phyloP scores from a whole-genome alignment of 2,113 vertebrate genomes.

The Polypterus senegalus region DNA sequence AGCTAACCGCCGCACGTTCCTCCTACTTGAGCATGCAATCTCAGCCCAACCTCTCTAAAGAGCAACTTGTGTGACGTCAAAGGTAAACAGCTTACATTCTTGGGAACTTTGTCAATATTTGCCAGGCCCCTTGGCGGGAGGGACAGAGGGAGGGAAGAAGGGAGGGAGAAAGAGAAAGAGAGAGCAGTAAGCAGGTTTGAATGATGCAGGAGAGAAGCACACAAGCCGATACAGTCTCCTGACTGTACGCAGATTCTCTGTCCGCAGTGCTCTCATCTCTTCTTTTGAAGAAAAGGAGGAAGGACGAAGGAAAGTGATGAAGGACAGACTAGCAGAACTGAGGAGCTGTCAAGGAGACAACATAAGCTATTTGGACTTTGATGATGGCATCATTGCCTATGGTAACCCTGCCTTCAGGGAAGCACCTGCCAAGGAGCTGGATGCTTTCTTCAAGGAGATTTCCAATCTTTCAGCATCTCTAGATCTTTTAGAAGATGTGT shows the following conservation, averaged over 20 bases:
- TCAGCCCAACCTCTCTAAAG: background rate
- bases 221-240: background rate
- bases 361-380: slow-evolving; percentile 14
- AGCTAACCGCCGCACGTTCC: background rate
- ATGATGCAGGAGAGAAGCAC: background rate
- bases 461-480: slow-evolving; percentile 27
- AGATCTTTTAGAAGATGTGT: slow-evolving; percentile 29
- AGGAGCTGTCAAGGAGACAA: slow-evolving; percentile 16
- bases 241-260: slow-evolving; percentile 1
- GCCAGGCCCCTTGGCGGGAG: background rate
- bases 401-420: slow-evolving; percentile 21
- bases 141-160: no score
- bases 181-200: slow-evolving; percentile 5
- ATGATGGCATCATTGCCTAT: slow-evolving; percentile 8
- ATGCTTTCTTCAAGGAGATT: slow-evolving; percentile 32
- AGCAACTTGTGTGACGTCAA: background rate
- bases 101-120: slow-evolving; percentile 16
- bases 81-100: slow-evolving; percentile 6
- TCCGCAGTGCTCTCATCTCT: background rate
- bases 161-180: background rate
- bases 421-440: slow-evolving; percentile 13
- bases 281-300: background rate
- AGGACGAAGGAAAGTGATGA: slow-evolving; percentile 24
- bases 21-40: background rate
- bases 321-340: slow-evolving; percentile 42